Percentiles rank a stretch among this genome's conserved stretches.
Evolutionary conservation across 2,888 invertebrate species (phyloP).

Genomic region (Noctua fimbriata): DNA sequence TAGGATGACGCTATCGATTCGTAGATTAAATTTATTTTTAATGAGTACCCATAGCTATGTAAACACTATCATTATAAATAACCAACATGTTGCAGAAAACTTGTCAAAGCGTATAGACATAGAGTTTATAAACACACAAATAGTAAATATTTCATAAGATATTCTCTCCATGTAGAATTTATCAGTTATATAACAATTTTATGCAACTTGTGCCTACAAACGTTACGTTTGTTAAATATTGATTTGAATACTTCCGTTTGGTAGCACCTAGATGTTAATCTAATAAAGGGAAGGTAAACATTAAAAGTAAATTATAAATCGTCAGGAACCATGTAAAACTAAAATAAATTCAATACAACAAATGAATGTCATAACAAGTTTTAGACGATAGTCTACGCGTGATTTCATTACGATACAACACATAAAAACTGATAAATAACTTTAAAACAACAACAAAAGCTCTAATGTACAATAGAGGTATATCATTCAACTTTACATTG

Average conservation of each 20-base stretch:
- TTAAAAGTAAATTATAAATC: conserved; percentile 61
- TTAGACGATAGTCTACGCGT: conserved; percentile 71
- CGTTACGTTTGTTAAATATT: conserved; percentile 51
- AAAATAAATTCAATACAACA: conserved; percentile 75
- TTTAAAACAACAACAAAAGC: conserved; percentile 79
- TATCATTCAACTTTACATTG: conserved; percentile 72
- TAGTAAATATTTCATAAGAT: conserved; percentile 62
- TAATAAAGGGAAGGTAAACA: conserved; percentile 55
- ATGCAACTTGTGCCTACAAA: conserved; percentile 54
- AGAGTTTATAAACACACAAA: conserved; percentile 58
- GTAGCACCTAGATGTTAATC: conserved; percentile 69
- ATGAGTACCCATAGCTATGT: conserved; percentile 51
- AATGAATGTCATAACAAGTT: conserved; percentile 72
- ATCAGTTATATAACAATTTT: conserved; percentile 68
- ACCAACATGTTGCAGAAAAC: conserved; percentile 55
- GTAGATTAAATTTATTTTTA: conserved; percentile 44
- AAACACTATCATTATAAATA: conserved; percentile 63
- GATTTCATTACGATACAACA: conserved; percentile 75
- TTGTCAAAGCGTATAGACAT: conserved; percentile 59
- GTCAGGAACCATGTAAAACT: conserved; percentile 67
- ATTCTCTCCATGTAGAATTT: conserved; percentile 60
- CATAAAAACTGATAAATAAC: conserved; percentile 77
- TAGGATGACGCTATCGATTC: conserved; percentile 42
- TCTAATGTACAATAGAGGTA: conserved; percentile 78
- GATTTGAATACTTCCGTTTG: conserved; percentile 60